These are phyloP conservation scores for Chaetura pelagica DNA, from an alignment of 2,113 vertebrate species.

Conservation along the genomic window DNA sequence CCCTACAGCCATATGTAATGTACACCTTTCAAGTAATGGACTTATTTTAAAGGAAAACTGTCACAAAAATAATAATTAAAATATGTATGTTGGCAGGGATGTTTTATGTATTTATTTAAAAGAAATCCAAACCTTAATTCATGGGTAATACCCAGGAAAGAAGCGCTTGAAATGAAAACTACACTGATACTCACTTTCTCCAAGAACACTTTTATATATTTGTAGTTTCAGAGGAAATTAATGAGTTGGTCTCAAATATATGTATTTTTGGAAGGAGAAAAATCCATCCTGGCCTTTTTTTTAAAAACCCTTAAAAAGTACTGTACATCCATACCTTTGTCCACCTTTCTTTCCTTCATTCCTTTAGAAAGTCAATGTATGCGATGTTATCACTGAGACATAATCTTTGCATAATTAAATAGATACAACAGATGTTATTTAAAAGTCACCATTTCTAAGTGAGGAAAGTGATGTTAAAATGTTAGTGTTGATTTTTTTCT, in stretches of 20 bases:
- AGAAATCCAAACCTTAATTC: not conserved
- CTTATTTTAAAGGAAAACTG: constrained; percentile 41
- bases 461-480: not conserved
- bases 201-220: not conserved
- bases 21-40: constrained; percentile 31
- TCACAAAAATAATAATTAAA: constrained; percentile 36
- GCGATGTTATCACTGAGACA: not conserved
- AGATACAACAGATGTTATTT: not conserved
- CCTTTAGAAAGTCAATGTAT: not conserved
- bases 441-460: not conserved
- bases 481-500: not conserved
- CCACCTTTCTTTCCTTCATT: not conserved
- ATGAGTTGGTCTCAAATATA: not conserved
- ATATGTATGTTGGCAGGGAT: constrained; percentile 38
- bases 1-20: not conserved
- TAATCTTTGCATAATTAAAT: not conserved
- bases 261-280: not conserved
- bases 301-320: not conserved
- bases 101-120: constrained; percentile 51
- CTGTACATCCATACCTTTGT: not conserved
- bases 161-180: constrained; percentile 62
- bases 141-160: not conserved
- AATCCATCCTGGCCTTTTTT: not conserved
- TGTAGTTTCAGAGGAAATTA: not conserved
- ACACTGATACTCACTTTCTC: not conserved